Evolutionary conservation across 2,797 vertebrate species (phyloP), one percentile per base, ranked within the genome.

Genomic region (Lepidocolaptes lacrymiger): DNA sequence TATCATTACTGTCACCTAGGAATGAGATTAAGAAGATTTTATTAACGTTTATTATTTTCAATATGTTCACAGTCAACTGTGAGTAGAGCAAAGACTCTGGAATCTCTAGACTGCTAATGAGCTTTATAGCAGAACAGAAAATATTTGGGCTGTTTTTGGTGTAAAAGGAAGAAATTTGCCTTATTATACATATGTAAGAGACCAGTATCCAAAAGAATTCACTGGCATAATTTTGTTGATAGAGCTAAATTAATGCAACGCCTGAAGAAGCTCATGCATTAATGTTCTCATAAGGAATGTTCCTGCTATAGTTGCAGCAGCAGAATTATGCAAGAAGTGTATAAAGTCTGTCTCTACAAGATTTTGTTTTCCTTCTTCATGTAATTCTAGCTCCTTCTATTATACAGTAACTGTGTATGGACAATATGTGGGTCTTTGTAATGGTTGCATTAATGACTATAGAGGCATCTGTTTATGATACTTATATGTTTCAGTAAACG

Each of bases 401-500:
- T 52, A 12, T 24, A 14, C 4, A 49, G 26, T 48, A 71, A 23
- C 11, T 21, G 3, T 12, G 14, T 79, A 51, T 37, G 51, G 62
- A 30, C 63, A 37, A 6, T 44, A 48, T 19, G 23, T 12, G 10
- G 27, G 43, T 72, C 63, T 69, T 78, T 69, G 11, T 63, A 43
- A 61, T 22, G 20, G 5, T 46, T 75, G 27, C 2, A 1, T 34
- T 79, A 54, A 66, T 0, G 2, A 62, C 14, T 49, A 12, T 14
- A 52, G 36, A 22, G 71, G 8, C 32, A 56, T 85, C 22, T 54
- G 6, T 85, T 87, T 76, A 19, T 51, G n/a, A 61, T n/a, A 24
- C 7, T 8, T 54, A 10, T 0, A 0, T 68, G 12, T 56, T 88
- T 77, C 48, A 32, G 6, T 26, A 55, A 48, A 14, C 37, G 67